Evolutionary conservation across 2,888 invertebrate genomes (phyloP), one percentile per base, ranked within the genome.

Genomic region (Blera fallax): DNA sequence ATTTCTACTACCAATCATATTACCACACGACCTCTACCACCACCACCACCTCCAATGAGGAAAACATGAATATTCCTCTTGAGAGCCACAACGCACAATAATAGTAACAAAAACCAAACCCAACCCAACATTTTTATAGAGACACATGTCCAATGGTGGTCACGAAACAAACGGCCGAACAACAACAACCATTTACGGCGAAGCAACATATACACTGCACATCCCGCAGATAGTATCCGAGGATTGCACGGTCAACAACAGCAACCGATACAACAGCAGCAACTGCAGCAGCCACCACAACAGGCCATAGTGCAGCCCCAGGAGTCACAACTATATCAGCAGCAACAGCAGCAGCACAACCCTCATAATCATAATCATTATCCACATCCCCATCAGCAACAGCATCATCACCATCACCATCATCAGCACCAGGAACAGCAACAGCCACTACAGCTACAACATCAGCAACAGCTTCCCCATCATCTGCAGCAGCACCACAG

Each of bases 131-230:
- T 74, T 78, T 70, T 72, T 72, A 82, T 88, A 92, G 92, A 92
- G 88, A 92, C 91, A 83, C 92, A 92, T 89, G 91, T 92, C 87
- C 92, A 92, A 87, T 92, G 92, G 92, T 92, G 92, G 92, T 92
- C 92, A 87, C 91, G 92, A 87, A 91, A 92, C 88, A 92, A 92
- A 85, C 91, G 91, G 52, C 89, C 89, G 67, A 89, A 89, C 87
- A 90, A 90, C 89, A 92, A 92, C 89, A 92, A 91, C 77, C 91
- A 92, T 88, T 88, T 92, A 87, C 89, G 92, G 74, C 88, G 92
- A 58, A 92, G 91, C 89, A 92, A 92, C 87, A 92, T 92, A 65
- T 92, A 92, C 65, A 92, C 92, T 50, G 91, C 92, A 24, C 92
- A 92, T 89, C 92, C 92, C 81, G 91, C 92, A 60, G 92, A 92